These are phyloP conservation scores for Ecdyonurus torrentis DNA, from an alignment of 2,888 invertebrate species.

Conservation along the genomic window DNA sequence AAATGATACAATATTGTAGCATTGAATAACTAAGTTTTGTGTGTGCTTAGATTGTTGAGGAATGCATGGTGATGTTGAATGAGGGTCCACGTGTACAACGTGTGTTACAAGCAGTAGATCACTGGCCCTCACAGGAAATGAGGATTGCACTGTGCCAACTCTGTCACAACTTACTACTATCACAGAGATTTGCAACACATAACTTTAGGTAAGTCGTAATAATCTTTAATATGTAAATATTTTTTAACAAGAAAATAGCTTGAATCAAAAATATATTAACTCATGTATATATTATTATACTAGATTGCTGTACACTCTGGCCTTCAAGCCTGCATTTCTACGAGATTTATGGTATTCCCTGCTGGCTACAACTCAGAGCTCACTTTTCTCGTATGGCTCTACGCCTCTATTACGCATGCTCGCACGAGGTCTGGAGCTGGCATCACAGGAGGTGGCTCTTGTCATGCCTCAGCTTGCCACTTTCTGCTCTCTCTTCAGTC, in stretches of 20 bases:
- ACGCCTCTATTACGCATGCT: slow-evolving; percentile 41
- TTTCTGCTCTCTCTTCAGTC: slow-evolving; percentile 67
- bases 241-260: too few relatives aligned
- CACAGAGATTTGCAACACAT: slow-evolving; percentile 65
- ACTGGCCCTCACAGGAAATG: slow-evolving; percentile 29
- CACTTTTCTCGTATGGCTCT: slow-evolving; percentile 26
- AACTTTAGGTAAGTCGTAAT: slow-evolving; percentile 68
- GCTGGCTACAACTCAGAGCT: slow-evolving; percentile 28
- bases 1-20: too few relatives aligned
- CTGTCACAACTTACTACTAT: slow-evolving; percentile 67
- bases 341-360: slow-evolving; percentile 52
- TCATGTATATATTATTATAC: too few relatives aligned
- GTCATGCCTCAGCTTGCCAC: slow-evolving; percentile 64
- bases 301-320: slow-evolving; percentile 59
- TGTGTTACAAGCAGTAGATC: slow-evolving; percentile 32
- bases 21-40: not conserved
- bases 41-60: slow-evolving; percentile 22
- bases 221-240: too few relatives aligned
- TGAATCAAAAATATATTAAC: too few relatives aligned
- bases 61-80: slow-evolving; percentile 48
- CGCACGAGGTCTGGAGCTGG: slow-evolving; percentile 40
- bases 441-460: slow-evolving; percentile 41
- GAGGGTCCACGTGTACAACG: slow-evolving; percentile 39
- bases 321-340: slow-evolving; percentile 61
- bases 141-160: slow-evolving; percentile 55